Evolutionary conservation across 2,113 vertebrate genomes (phyloP).

Genomic region (Sakesphorus luctuosus): DNA sequence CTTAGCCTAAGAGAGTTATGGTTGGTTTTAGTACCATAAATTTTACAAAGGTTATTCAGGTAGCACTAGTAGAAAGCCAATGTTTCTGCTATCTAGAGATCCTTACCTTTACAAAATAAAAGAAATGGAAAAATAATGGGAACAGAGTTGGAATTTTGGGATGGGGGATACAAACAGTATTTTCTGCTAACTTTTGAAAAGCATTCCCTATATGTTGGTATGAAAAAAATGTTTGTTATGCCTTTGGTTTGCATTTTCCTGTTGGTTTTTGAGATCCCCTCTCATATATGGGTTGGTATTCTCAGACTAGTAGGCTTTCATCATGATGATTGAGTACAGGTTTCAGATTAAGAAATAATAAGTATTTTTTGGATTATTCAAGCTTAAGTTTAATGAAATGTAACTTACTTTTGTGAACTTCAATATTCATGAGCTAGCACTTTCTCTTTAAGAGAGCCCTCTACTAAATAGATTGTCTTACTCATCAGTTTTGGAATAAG

Average conservation of each 20-base stretch:
- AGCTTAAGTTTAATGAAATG: neutral
- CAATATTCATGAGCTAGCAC: neutral
- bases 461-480: neutral
- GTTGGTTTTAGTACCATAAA: neutral
- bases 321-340: neutral
- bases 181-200: neutral
- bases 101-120: neutral
- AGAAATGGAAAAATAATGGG: neutral
- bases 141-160: neutral
- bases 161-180: neutral
- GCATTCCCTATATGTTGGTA: neutral
- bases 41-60: neutral
- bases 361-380: neutral
- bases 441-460: neutral
- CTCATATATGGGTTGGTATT: neutral
- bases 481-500: neutral
- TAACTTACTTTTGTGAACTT: neutral
- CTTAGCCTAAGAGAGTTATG: neutral
- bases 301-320: neutral
- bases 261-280: neutral
- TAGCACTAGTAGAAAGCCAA: neutral
- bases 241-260: neutral
- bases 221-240: neutral
- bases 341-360: neutral
- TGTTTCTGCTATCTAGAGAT: neutral